Evolutionary conservation across 2,888 invertebrate genomes (phyloP), one percentile per base, ranked within the genome.

Genomic region (Agonopterix subpropinquella): DNA sequence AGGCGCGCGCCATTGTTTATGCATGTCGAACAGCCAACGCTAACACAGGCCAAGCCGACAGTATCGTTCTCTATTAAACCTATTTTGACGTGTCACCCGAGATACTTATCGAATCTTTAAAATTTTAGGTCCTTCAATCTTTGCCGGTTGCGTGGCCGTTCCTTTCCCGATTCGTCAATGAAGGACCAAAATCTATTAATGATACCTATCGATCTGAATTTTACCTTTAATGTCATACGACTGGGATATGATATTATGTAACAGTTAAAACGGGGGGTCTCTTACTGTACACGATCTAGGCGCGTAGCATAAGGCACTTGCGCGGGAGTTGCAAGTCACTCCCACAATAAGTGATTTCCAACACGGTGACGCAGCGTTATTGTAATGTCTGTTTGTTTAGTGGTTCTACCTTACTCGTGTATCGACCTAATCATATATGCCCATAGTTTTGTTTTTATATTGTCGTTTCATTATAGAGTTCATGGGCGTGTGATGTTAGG

Each of bases 371-470:
- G 69, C 66, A 69, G 85, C 86, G 62, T 63, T 86, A 85, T 86
- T 86, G 73, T 83, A 84, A 87, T 86, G 71, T 80, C 77, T 87
- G 87, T 88, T 88, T 88, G 87, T 87, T 88, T 88, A 86, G 85
- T 78, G 81, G 83, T 74, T 86, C 86, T 86, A 85, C 87, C 87
- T 87, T 83, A 84, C 86, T 77, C 86, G 79, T 88, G 87, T 88
- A 88, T 87, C 85, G 76, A 73, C 73, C 86, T 87, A 87, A 87
- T 88, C 87, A 85, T 87, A 84, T 86, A 87, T 87, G 84, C 86
- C 83, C 80, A 80, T 82, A 82, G 85, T 86, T 88, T 87, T 87
- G 85, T 88, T 87, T 87, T 87, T 86, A 80, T 86, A 81, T 65
- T 68, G 73, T 70, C 74, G 79, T 85, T 85, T 85, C 84, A 86